Evolutionary conservation across 2,113 vertebrate species (phyloP), one percentile per base, ranked within the genome.

Genomic region (Phylloscopus trochilus): DNA sequence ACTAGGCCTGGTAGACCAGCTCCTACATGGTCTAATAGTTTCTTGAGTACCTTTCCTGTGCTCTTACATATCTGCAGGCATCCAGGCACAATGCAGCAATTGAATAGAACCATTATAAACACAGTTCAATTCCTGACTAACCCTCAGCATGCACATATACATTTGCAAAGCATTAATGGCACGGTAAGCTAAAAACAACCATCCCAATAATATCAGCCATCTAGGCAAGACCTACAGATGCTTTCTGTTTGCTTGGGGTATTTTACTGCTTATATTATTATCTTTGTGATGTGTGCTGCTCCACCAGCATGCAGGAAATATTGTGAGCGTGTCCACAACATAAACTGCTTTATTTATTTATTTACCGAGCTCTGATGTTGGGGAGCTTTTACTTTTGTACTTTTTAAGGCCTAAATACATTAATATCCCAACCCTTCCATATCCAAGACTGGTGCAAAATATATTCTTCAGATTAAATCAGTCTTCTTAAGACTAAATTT

Each of bases 201-300:
- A 76, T 76, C 41, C 51, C 89, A 78, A 66, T 75, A 91, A 83
- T 27, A 97, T 31, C 39, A 93, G 78, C 41, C 46, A 95, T 67
- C 87, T 72, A 93, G 90, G 56, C n/a, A 92, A 96, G 94, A 93
- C 78, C 77, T 96, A 97, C 93, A 97, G 95, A 97, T 97, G 93
- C 87, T 95, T 95, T 97, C 87, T 96, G 82, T 96, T 97, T 97
- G 95, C 95, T 95, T 97, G 96, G 94, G 75, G 74, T 96, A 91
- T 94, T 97, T 98, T 97, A 97, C 84, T 97, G 95, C 94, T 96
- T 88, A 62, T 94, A 91, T 91, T 94, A 94, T 93, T 97, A 92
- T 44, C 93, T 87, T 89, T 84, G 76, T 90, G 53, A 94, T 93
- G 64, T 66, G 52, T 7, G 21, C 90, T 92, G 73, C 60, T 95